These are phyloP conservation scores for Drosophila imparisetae DNA, from an alignment of 2,888 invertebrate genomes.

Conservation along the genomic window DNA sequence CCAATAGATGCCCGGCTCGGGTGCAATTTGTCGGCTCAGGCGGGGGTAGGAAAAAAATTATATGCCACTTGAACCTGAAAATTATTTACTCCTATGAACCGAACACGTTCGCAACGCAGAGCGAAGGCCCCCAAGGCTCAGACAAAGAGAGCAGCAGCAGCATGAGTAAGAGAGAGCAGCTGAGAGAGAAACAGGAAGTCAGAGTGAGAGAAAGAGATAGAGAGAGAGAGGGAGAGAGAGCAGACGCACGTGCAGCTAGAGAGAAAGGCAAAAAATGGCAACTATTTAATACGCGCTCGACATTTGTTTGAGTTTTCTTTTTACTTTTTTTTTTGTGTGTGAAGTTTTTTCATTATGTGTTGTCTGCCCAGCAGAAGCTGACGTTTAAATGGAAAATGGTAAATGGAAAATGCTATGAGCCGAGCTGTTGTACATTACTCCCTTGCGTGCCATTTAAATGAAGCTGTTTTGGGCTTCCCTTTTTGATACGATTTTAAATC, in stretches of 20 bases:
- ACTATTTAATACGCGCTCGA: slow-evolving; percentile 75
- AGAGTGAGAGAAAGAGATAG: not conserved
- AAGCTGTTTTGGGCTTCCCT: slow-evolving; percentile 63
- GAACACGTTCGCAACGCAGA: slow-evolving; percentile 29
- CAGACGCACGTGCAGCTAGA: slow-evolving; percentile 9
- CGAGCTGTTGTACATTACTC: slow-evolving; percentile 44
- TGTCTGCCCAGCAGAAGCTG: slow-evolving; percentile 22
- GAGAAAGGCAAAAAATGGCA: slow-evolving; percentile 57
- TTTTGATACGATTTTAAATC: slow-evolving; percentile 27
- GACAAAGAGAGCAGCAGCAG: slow-evolving; percentile 19
- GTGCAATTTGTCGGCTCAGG: slow-evolving; percentile 63
- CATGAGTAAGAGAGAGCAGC: slow-evolving; percentile 2
- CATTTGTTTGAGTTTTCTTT: slow-evolving; percentile 41
- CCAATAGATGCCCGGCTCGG: slow-evolving; percentile 22
- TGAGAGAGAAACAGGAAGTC: not conserved
- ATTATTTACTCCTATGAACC: slow-evolving; percentile 70
- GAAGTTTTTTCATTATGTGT: slow-evolving; percentile 72
- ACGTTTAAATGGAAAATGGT: slow-evolving; percentile 18
- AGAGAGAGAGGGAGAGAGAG: not conserved
- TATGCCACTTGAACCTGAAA: slow-evolving; percentile 80
- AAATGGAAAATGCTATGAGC: slow-evolving; percentile 21
- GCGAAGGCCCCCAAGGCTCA: slow-evolving; percentile 32
- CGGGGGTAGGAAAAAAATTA: slow-evolving; percentile 54
- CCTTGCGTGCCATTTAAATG: slow-evolving; percentile 79
- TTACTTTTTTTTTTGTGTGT: slow-evolving; percentile 46